phyloP scores from a whole-genome alignment of 1,140 invertebrate species.

The Nylanderia fulva region DNA sequence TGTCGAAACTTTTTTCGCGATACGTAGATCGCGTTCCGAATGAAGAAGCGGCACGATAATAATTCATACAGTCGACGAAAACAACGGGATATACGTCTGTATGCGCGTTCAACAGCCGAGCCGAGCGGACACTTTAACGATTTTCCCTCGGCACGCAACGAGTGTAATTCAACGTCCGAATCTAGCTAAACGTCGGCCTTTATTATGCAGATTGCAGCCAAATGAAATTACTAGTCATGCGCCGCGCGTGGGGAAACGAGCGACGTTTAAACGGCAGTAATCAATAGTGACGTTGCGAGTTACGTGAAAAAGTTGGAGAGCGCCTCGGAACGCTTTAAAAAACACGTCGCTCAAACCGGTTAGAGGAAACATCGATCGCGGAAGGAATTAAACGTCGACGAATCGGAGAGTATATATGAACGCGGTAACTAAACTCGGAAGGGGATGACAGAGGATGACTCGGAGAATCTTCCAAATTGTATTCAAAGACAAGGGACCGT shows the following conservation, averaged over 20 bases:
- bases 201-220: constrained; percentile 61
- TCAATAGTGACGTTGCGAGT: constrained; percentile 49
- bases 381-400: background rate
- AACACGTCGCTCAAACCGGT: background rate
- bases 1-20: constrained; percentile 43
- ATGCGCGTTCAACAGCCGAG: constrained; percentile 35
- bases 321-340: background rate
- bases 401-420: too few relatives aligned
- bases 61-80: constrained; percentile 37
- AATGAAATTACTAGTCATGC: constrained; percentile 57
- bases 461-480: constrained; percentile 25
- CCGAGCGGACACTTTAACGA: constrained; percentile 49
- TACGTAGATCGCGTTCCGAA: constrained; percentile 23
- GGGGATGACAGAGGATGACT: too few relatives aligned
- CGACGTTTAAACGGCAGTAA: constrained; percentile 41
- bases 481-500: constrained; percentile 21
- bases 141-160: constrained; percentile 54
- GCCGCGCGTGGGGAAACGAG: constrained; percentile 37
- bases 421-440: too few relatives aligned
- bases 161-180: constrained; percentile 59
- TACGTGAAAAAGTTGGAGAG: constrained; percentile 25
- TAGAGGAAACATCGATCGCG: background rate
- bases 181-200: constrained; percentile 58
- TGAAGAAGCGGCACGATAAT: constrained; percentile 34
- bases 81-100: constrained; percentile 30